Percentiles rank a stretch among this genome's conserved stretches.
Conservation (phyloP, 2,888 invertebrate species). For the Cephus rjabovi region DNA sequence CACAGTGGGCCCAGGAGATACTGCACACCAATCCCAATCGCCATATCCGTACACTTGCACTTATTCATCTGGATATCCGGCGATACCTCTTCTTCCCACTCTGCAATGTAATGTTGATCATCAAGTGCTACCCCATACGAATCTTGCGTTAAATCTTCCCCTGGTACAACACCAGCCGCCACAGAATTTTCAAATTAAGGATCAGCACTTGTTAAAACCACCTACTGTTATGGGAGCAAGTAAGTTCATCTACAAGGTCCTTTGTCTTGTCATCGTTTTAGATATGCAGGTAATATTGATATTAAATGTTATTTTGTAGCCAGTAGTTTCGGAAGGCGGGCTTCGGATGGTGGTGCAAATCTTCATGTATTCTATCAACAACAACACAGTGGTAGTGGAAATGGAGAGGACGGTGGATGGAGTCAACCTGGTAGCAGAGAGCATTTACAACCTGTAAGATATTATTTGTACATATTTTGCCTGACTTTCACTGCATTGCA, state of each 20-base stretch:
- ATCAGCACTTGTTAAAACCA: slow-evolving; percentile 94
- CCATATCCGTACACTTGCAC: slow-evolving; percentile 59
- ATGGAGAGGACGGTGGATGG: slow-evolving; percentile 67
- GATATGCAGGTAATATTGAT: background rate
- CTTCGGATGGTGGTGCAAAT: slow-evolving; percentile 96
- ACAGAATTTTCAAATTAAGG: slow-evolving; percentile 88
- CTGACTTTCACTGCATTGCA: background rate
- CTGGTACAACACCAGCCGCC: slow-evolving; percentile 86
- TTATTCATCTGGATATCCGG: slow-evolving; percentile 53
- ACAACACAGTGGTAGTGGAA: slow-evolving; percentile 55
- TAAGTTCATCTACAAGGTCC: slow-evolving; percentile 61
- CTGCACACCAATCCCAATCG: slow-evolving; percentile 77
- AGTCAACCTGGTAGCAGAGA: slow-evolving; percentile 72
- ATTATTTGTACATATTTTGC: background rate
- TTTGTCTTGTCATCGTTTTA: slow-evolving; percentile 16
- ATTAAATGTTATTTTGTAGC: slow-evolving; percentile 63
- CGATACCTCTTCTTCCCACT: slow-evolving; percentile 52
- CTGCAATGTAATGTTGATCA: slow-evolving; percentile 62
- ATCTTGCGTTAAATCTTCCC: slow-evolving; percentile 87
- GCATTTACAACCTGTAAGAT: slow-evolving; percentile 69
- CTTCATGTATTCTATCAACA: slow-evolving; percentile 78
- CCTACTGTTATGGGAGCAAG: slow-evolving; percentile 89
- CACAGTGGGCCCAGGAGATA: slow-evolving; percentile 94
- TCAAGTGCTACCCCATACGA: slow-evolving; percentile 80
- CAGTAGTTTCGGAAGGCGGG: slow-evolving; percentile 88